Base-by-base conservation (phyloP, 2,113 vertebrate genomes). In the Hydropotes inermis region DNA sequence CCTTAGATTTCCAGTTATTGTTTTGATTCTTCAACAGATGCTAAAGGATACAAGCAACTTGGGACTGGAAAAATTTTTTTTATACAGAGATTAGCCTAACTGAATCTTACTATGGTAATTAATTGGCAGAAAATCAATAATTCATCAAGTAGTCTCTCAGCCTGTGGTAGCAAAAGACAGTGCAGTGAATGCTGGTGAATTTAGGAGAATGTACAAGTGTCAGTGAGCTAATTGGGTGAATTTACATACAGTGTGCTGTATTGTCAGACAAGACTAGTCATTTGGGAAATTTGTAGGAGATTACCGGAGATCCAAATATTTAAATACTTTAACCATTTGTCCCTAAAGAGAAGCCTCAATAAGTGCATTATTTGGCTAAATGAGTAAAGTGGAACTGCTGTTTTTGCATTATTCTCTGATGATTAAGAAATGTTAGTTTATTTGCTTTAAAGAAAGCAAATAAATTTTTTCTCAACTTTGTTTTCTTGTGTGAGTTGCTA, bases 111-210 rank as follows among this genome's bases (percentile, higher is more conserved):
- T 43, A 15, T 82, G 88, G 60, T 97, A 94, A 97, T 94, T 95
- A 97, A 91, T 95, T 94, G 94, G 94, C 94, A 95, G 93, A 27
- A 87, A 93, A 96, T 97, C 95, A 93, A 33, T 97, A 93, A 97
- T 97, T 98, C 95, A 97, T 91, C 9, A 96, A 86, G 95, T 94
- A 94, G 78, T 93, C 58, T 97, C 91, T 89, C 81, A 94, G 55
- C 87, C 85, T 43, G 0, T 76, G 95, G 67, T 96, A 88, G 57
- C 74, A 47, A 60, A 96, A 94, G 84, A 81, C 74, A 43, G 3
- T 23, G 21, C 11, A 16, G 57, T 64, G 93, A 87, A 64, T 78
- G 78, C n/a, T 61, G 13, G 92, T 96, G 92, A 83, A 43, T 87
- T 84, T 64, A 87, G 61, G 94, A 91, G 92, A 60, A 13, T 1